These are phyloP conservation scores for Uria lomvia DNA, from an alignment of 2,113 vertebrate species.

Conservation along the genomic window DNA sequence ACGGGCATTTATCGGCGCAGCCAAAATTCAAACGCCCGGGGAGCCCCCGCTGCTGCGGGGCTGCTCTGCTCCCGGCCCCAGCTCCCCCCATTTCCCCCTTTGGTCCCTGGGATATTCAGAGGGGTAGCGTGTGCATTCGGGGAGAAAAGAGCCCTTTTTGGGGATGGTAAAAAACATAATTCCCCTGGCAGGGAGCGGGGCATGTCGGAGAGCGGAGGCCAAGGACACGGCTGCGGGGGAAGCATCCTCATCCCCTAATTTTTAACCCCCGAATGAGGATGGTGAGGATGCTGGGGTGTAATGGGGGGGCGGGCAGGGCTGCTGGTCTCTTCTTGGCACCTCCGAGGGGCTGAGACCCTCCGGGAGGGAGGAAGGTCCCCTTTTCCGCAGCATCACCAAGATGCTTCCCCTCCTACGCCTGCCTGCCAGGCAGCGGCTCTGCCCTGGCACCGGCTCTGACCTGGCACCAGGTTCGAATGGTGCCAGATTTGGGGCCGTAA, in stretches of 20 bases:
- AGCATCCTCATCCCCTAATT: background rate
- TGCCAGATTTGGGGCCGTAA: background rate
- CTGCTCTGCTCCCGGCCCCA: background rate
- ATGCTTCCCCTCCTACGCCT: background rate
- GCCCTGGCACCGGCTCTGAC: background rate
- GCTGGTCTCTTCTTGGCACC: background rate
- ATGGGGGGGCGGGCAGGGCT: background rate
- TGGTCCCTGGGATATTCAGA: background rate
- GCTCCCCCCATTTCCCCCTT: background rate
- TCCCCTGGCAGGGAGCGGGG: background rate
- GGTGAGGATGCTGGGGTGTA: background rate
- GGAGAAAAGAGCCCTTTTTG: background rate
- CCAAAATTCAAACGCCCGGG: background rate
- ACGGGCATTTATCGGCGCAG: background rate
- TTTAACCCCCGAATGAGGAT: background rate
- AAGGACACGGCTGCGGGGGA: background rate
- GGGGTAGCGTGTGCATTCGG: fast-evolving
- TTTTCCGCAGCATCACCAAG: background rate
- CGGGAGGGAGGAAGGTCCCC: background rate
- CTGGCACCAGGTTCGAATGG: background rate
- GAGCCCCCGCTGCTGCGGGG: background rate
- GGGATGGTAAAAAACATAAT: background rate
- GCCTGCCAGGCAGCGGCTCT: background rate
- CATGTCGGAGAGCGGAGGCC: fast-evolving
- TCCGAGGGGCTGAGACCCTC: background rate